Base-by-base conservation (phyloP, 2,888 invertebrate species). In the Eupithecia abbreviata region DNA sequence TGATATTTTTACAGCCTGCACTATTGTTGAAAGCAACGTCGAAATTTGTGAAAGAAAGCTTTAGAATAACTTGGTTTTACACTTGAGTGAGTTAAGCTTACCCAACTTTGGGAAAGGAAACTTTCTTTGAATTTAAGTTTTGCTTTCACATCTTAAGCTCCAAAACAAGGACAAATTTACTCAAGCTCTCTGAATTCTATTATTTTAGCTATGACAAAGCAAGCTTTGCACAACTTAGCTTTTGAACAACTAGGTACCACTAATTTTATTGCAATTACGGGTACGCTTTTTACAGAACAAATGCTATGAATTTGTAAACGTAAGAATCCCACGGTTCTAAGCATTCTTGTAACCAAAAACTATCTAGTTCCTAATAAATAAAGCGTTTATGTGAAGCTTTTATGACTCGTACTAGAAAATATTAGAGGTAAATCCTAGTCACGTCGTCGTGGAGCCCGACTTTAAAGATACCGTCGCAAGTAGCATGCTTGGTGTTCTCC, bases 381-480 rank as follows among this genome's bases (percentile, higher is more conserved):
- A 78, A 79, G 45, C 77, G 58, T 75, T 81, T 78, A 81, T 80
- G 77, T 79, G 81, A 79, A 76, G 78, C 77, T 81, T 82, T 82
- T 81, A 82, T 79, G 72, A 77, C 72, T 51, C 65, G 71, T 72
- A 62, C 78, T 77, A 65, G 72, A 77, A 80, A 80, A 77, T 80
- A 80, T 79, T 77, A 77, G 77, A 77, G 68, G 67, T 79, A 77
- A 73, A 82, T 77, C 65, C 82, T 72, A 73, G 82, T 82, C 82
- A 82, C 82, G 82, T 80, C 82, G 82, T 80, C 80, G 68, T 41
- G 67, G 77, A 78, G 74, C 73, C 79, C 71, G 80, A 81, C 82
- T 82, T 82, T 81, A 80, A 82, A 82, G 79, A 77, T 76, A 79
- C 80, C 81, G 80, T 71, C 78, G 66, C 18, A 42, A 78, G 75